phyloP scores from a whole-genome alignment of 2,797 vertebrate species.

The Chloroceryle inda region DNA sequence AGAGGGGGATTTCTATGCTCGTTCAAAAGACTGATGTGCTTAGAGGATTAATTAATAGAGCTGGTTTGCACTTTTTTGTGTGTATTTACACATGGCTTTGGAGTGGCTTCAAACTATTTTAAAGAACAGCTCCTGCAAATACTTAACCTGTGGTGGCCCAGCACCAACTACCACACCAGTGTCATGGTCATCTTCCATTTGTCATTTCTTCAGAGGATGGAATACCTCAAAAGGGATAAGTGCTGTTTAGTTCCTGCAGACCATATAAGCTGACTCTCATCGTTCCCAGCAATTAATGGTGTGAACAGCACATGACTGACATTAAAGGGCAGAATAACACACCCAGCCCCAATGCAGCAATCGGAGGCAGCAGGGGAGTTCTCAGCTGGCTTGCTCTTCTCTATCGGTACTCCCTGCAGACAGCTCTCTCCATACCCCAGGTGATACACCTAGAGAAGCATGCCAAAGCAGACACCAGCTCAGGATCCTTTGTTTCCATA shows the following conservation, averaged over 20 bases:
- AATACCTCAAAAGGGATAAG: not conserved
- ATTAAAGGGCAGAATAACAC: not conserved
- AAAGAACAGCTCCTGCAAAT: not conserved
- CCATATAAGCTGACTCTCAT: not conserved
- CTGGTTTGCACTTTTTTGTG: not conserved
- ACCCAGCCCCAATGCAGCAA: not conserved
- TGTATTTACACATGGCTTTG: not conserved
- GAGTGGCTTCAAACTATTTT: not conserved
- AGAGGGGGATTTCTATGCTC: not conserved
- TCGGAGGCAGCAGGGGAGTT: not conserved
- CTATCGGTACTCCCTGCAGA: not conserved
- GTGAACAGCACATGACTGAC: not conserved
- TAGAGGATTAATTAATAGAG: not conserved
- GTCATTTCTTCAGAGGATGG: not conserved
- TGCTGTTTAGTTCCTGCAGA: fast-evolving
- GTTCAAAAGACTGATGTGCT: not conserved
- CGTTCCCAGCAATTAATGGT: not conserved
- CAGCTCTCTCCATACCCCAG: not conserved
- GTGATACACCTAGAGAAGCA: not conserved
- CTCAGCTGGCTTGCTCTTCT: not conserved
- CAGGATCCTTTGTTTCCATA: not conserved
- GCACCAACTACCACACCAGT: fast-evolving
- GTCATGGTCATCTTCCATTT: not conserved
- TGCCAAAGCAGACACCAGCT: not conserved
- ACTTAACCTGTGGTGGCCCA: not conserved